Evolutionary conservation across 1,140 invertebrate genomes (phyloP), one percentile per base, ranked within the genome.

Genomic region (Sminthurinus signatus): DNA sequence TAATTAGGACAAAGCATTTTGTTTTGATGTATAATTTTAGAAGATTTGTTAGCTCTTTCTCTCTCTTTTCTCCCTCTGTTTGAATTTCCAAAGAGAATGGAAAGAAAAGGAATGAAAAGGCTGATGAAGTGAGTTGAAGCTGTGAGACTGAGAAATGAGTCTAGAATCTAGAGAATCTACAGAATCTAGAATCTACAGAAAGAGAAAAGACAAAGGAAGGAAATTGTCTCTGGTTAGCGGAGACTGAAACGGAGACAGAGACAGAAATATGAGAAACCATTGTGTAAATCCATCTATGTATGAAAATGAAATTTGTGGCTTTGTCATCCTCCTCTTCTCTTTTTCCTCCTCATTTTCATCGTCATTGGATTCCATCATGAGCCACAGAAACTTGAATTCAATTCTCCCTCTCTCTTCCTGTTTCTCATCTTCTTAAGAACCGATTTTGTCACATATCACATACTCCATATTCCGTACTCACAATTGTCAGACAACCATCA

Each of bases 381-480:
- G n/a, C n/a, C n/a, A n/a, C n/a, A n/a, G n/a, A n/a, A n/a, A n/a
- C n/a, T n/a, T n/a, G n/a, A n/a, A n/a, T n/a, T n/a, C n/a, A n/a
- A n/a, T n/a, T n/a, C n/a, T n/a, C n/a, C n/a, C n/a, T 25, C 3
- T 8, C 3, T 27, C 27, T 52, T 12, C 28, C 25, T 52, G 46
- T 42, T 10, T 12, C n/a, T 48, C 44, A 10, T 52, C 50, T 15
- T 28, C 27, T 52, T 62, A 52, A 54, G 43, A 63, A 63, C 61
- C 61, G 61, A 63, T 63, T 63, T 56, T 55, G 61, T 56, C 50
- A 56, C 48, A n/a, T n/a, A n/a, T 54, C 48, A 60, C 43, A 44
- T 57, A 23, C n/a, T n/a, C n/a, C n/a, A n/a, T n/a, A n/a, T n/a
- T n/a, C n/a, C n/a, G n/a, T n/a, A n/a, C n/a, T n/a, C n/a, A n/a